Evolutionary conservation across 2,797 vertebrate genomes (phyloP), one percentile per base, ranked within the genome.

Genomic region (Enteromius viviparus): DNA sequence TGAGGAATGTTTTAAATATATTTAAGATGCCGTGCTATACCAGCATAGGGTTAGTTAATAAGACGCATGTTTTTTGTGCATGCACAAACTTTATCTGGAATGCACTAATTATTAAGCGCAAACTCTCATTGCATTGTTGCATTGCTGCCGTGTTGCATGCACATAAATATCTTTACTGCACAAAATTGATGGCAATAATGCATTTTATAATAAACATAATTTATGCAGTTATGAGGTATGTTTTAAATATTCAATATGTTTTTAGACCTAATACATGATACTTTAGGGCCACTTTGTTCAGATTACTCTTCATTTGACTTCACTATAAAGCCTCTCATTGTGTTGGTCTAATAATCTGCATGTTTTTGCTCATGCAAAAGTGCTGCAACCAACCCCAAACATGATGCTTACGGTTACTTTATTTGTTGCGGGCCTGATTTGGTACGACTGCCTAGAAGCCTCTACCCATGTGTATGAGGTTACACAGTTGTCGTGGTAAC

Each of bases 401-500:
- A 55, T 4, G 60, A 82, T 51, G 75, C 93, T 89, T 88, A 95
- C 93, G 19, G 92, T 26, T 58, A 94, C 84, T 78, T 88, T 76
- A 10, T 89, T 65, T 12, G 85, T 82, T 53, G 83, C 68, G 11
- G 79, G 87, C 85, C 91, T 90, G 19, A 85, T 87, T n/a, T 82
- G 83, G 70, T 90, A 89, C 4, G 74, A 84, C 77, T 89, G 89
- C 29, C 29, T 86, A 17, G 89, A 89, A 55, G 88, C 65, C 21
- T 91, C 88, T 55, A 10, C 34, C 92, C 90, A 93, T 69, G 85
- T 74, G 15, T 65, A 85, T 87, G 87, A 23, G 26, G 2, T 58
- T 77, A 93, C 94, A 85, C 93, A 78, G 81, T 93, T 87, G 17
- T 93, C 93, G 65, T 97, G 96, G 88, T 89, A 89, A 78, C 96